Percentiles rank a stretch among this genome's conserved stretches.
These are phyloP conservation scores for Buathra laborator DNA, from an alignment of 2,888 invertebrate species.

Conservation along the genomic window DNA sequence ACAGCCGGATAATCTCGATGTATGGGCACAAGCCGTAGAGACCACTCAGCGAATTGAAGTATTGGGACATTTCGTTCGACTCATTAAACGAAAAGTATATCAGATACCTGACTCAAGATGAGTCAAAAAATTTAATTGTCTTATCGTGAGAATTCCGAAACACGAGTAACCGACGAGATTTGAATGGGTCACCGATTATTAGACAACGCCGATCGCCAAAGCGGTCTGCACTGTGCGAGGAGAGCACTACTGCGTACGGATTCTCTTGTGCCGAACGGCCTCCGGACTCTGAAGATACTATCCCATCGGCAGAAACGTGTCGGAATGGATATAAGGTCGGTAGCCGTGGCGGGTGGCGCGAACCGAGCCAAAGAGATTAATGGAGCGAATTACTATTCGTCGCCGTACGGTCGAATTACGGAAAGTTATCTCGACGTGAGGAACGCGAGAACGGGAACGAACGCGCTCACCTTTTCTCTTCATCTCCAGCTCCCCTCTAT, in stretches of 20 bases:
- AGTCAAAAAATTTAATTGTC: neutral
- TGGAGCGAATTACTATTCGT: slow-evolving; percentile 84
- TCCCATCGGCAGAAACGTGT: slow-evolving; percentile 49
- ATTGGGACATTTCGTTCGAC: neutral
- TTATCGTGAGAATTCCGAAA: neutral
- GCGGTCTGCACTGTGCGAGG: slow-evolving; percentile 9
- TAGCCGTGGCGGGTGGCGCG: slow-evolving; percentile 59
- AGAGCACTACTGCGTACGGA: slow-evolving; percentile 17
- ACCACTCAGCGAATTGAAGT: slow-evolving; percentile 32
- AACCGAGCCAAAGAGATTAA: slow-evolving; percentile 79
- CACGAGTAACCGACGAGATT: neutral
- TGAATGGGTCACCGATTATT: slow-evolving; percentile 15
- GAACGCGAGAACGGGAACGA: slow-evolving; percentile 48
- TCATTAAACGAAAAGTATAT: too few species aligned
- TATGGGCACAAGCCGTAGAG: neutral
- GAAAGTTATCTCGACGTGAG: slow-evolving; percentile 80
- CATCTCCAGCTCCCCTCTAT: slow-evolving; percentile 70
- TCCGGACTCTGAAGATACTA: slow-evolving; percentile 11
- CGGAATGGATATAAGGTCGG: slow-evolving; percentile 44
- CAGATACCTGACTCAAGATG: too few species aligned
- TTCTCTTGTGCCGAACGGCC: slow-evolving; percentile 11
- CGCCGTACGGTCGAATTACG: slow-evolving; percentile 83
- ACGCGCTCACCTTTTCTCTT: slow-evolving; percentile 46
- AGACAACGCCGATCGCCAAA: neutral
- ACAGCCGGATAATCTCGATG: slow-evolving; percentile 21